phyloP scores from a whole-genome alignment of 2,888 invertebrate genomes.

The Myathropa florea region DNA sequence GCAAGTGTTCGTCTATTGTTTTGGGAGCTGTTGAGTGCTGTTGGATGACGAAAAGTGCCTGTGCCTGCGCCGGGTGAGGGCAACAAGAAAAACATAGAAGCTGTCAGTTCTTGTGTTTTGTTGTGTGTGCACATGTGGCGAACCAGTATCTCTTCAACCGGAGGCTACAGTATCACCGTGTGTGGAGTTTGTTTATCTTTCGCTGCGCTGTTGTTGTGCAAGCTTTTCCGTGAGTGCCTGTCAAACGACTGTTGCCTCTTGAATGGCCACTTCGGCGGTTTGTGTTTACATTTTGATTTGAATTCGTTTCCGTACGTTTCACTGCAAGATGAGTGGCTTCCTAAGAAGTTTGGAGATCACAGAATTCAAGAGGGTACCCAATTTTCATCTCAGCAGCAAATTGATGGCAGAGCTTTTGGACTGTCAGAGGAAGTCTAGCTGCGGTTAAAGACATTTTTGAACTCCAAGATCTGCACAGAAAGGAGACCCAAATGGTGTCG shows the following conservation, averaged over 20 bases:
- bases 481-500: too few species aligned
- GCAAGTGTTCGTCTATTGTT: constrained; percentile 29
- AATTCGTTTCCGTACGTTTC: background rate
- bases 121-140: background rate
- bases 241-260: background rate
- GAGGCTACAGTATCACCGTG: background rate
- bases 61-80: background rate
- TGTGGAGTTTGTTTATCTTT: background rate
- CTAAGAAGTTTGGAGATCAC: background rate
- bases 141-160: background rate
- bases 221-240: background rate
- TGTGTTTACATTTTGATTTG: background rate
- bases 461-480: too few species aligned
- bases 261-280: background rate
- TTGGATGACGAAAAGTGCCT: constrained; percentile 6
- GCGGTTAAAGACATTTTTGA: too few species aligned
- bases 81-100: background rate
- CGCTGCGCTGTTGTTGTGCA: background rate
- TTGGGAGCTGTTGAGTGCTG: constrained; percentile 26
- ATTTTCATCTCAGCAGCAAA: too few species aligned
- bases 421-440: too few species aligned
- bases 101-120: background rate
- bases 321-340: background rate
- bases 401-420: too few species aligned
- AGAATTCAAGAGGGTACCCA: background rate